phyloP scores from a whole-genome alignment of 2,113 vertebrate species.

The Beaufortia kweichowensis region DNA sequence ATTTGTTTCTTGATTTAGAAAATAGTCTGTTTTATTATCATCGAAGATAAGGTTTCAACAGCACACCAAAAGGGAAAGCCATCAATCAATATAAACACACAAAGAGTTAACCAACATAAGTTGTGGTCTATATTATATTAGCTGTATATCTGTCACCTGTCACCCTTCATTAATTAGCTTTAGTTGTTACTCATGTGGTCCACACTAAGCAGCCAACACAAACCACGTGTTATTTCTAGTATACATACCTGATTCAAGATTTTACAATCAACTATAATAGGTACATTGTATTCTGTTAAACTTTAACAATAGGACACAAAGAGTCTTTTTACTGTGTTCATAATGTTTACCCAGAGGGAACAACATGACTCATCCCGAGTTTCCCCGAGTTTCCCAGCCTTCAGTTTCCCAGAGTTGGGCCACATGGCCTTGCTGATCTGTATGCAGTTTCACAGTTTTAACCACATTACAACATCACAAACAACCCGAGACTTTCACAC shows the following conservation, averaged over 20 bases:
- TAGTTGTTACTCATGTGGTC: neutral
- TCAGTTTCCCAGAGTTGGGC: neutral
- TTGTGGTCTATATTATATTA: neutral
- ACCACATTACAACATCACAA: neutral
- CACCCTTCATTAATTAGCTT: neutral
- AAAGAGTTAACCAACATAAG: neutral
- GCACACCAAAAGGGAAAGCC: neutral
- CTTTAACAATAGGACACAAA: neutral
- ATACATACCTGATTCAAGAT: neutral
- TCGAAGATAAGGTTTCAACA: neutral
- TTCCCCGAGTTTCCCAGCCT: no score
- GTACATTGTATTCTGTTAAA: neutral
- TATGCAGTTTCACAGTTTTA: neutral
- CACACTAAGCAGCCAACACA: neutral
- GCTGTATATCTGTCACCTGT: neutral
- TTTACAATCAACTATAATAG: neutral
- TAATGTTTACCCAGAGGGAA: conserved; percentile 5
- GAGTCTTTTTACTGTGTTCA: conserved; percentile 1
- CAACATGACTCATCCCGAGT: conserved; percentile 59
- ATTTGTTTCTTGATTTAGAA: no score
- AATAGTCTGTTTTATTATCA: neutral
- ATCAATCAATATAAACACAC: neutral
- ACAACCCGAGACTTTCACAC: neutral
- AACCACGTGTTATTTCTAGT: conserved; percentile 11
- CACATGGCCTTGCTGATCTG: neutral